phyloP scores from a whole-genome alignment of 2,113 vertebrate species.

The Phylloscopus trochilus region DNA sequence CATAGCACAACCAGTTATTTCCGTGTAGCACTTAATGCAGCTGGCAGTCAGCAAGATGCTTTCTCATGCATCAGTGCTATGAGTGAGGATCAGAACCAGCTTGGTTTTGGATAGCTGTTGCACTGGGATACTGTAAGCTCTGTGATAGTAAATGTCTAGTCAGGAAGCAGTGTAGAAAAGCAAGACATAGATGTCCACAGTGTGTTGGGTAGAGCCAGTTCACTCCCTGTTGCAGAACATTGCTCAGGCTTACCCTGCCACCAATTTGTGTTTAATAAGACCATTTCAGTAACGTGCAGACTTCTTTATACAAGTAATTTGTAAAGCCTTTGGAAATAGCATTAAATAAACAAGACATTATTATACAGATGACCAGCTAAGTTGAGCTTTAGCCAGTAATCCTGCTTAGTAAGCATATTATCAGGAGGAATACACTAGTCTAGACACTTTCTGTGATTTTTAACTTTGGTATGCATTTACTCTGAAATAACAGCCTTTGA shows the following conservation, averaged over 20 bases:
- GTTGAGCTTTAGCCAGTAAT: conserved; percentile 40
- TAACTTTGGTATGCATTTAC: conserved; percentile 34
- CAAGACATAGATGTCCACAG: rapidly evolving
- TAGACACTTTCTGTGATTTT: conserved; percentile 54
- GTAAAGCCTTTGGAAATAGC: conserved; percentile 13
- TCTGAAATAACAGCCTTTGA: conserved; percentile 58
- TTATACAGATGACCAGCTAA: conserved; percentile 46
- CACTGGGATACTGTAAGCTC: neutral
- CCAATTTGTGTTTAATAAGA: neutral
- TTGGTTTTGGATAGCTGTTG: neutral
- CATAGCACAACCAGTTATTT: neutral
- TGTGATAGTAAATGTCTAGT: neutral
- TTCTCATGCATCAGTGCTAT: neutral
- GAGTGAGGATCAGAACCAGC: neutral
- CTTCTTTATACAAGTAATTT: neutral
- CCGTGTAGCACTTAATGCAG: neutral
- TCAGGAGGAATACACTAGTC: conserved; percentile 14
- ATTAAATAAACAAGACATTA: conserved; percentile 25
- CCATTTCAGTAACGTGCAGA: neutral
- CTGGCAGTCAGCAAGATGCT: neutral
- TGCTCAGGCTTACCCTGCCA: neutral
- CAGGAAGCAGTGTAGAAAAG: neutral
- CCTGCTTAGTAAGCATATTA: conserved; percentile 23
- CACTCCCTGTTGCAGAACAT: rapidly evolving
- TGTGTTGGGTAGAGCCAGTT: rapidly evolving